A percentile compares a stretch with the other conserved stretches of the same genome.
Conservation (phyloP, 30 jellyfish, hydroid and myxozoan genomes). For the Hydractinia symbiolongicarpus region DNA sequence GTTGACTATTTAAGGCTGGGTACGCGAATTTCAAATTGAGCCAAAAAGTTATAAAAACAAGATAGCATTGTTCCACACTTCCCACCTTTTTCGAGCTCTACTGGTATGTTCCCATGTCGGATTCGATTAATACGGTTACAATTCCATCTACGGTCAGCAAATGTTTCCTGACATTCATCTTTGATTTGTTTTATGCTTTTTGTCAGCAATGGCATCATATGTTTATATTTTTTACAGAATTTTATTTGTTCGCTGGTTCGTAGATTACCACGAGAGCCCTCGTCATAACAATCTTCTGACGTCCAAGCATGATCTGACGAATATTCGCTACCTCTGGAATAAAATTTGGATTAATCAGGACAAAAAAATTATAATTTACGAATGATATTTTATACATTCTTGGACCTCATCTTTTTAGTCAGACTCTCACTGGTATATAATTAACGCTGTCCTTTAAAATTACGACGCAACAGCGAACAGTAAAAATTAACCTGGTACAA, state of each 20-base stretch:
- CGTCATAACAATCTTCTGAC: slow-evolving; percentile 5
- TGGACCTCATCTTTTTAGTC: no score
- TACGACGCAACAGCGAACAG: no score
- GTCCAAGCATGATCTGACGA: not conserved
- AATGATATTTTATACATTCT: no score
- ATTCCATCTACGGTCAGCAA: not conserved
- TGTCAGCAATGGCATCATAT: not conserved
- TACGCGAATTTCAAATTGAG: no score
- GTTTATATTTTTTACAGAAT: not conserved
- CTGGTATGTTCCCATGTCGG: not conserved
- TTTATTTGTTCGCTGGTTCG: not conserved
- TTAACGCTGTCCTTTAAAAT: no score
- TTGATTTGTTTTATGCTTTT: not conserved
- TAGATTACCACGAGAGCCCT: not conserved
- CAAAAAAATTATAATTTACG: no score
- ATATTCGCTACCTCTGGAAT: not conserved
- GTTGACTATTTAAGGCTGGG: no score
- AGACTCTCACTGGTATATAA: no score
- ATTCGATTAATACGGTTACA: not conserved
- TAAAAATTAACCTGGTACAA: no score
- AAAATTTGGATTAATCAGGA: not conserved
- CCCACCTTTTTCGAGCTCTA: not conserved
- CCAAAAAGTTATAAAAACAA: no score
- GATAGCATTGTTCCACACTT: not conserved
- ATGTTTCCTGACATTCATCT: not conserved